Evolutionary conservation across 2,113 vertebrate species (phyloP), one percentile per base, ranked within the genome.

Genomic region (Cynoglossus semilaevis): DNA sequence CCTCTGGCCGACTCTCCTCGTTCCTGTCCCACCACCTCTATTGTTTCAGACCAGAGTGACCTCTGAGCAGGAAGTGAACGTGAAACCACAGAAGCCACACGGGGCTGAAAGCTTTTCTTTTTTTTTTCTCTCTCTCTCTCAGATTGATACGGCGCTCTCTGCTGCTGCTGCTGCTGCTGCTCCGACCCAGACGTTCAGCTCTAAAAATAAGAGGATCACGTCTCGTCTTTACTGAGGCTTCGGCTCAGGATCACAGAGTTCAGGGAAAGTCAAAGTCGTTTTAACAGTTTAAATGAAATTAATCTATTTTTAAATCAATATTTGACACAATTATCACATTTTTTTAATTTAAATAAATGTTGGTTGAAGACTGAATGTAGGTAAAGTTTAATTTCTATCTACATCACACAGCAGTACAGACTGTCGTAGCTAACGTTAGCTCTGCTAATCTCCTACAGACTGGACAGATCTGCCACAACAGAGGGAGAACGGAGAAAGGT

Each of bases 31-130:
- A 8, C 48, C 19, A 13, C 52, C 56, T 54, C 71, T 44, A 80
- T 84, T 84, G 81, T 77, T 76, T 45, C 70, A 58, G 48, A 16
- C 15, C 55, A 38, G 74, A 75, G 76, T 75, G 18, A 65, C 72
- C 67, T 58, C 41, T 16, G 36, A 11, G 50, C 71, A 80, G 81
- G 74, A 86, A 83, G 76, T 50, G 46, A 19, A 14, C 15, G 51
- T 51, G 56, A 62, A 76, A 58, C 70, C 67, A 7, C 63, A 53
- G 63, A 37, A 53, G 47, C 52, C 55, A 22, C 3, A 10, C 49
- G 1, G 45, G 15, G 40, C 60, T 62, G 34, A 75, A 71, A 66
- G 57, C 47, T 6, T 29, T 29, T 29, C 6, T 29, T 29, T 29
- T 29, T 29, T 29, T 29, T 29, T 29, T 29, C 6, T 29, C 2